Conservation (phyloP, 2,888 invertebrate genomes). For the Bugula neritina region DNA sequence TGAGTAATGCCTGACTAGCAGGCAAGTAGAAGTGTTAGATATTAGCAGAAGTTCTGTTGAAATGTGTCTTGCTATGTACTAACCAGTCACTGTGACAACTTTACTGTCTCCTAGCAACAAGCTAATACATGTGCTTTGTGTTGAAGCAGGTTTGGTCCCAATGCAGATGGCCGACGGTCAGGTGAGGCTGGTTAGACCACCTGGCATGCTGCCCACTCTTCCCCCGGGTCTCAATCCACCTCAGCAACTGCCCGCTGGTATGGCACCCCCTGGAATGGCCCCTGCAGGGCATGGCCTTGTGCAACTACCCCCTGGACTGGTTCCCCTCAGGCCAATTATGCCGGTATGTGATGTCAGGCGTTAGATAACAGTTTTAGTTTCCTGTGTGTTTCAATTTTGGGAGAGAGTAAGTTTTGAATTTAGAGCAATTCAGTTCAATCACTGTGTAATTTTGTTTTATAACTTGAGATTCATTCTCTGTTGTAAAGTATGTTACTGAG, state of each 20-base stretch:
- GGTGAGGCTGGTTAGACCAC: not conserved
- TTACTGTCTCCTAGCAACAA: too few relatives aligned
- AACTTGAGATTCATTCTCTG: too few relatives aligned
- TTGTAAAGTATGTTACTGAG: too few relatives aligned
- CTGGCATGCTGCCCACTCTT: not conserved
- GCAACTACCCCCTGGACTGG: constrained; percentile 5
- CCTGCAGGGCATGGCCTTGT: not conserved
- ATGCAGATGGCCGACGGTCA: constrained; percentile 20
- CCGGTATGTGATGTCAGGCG: not conserved
- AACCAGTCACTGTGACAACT: too few relatives aligned
- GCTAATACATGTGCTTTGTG: too few relatives aligned
- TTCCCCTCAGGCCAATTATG: not conserved
- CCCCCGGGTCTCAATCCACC: not conserved
- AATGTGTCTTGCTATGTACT: too few relatives aligned
- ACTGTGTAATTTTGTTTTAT: too few relatives aligned
- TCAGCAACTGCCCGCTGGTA: not conserved
- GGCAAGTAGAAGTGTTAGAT: too few relatives aligned
- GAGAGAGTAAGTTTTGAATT: too few relatives aligned
- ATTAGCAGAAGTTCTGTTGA: too few relatives aligned
- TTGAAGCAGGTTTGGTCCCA: constrained; percentile 13
- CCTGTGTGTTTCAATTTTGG: not conserved
- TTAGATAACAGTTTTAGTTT: not conserved
- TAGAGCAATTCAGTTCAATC: too few relatives aligned
- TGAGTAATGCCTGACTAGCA: too few relatives aligned
- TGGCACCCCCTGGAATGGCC: not conserved